Base-by-base conservation (phyloP, 2,797 vertebrate species). In the Hemibagrus guttatus region DNA sequence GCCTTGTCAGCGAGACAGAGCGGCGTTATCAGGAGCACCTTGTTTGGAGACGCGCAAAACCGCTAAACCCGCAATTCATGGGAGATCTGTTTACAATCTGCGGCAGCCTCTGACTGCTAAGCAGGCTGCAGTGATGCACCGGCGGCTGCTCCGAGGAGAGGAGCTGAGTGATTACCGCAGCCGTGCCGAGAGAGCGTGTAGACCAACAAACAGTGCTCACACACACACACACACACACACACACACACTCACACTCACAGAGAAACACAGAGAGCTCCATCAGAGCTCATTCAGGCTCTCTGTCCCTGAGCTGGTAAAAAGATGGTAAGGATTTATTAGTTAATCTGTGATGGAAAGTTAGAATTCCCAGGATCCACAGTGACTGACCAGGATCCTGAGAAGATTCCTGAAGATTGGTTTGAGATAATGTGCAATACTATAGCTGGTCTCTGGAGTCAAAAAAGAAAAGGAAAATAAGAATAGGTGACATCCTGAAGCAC, bases 71-170 rank as follows among this genome's bases (percentile, higher is more conserved):
- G 93, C 94, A 95, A 95, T 95, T 96, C 95, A 95, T 95, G 92
- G 92, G 95, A 96, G 95, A 96, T 96, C 95, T 96, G 95, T 96
- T 96, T 96, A 96, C 95, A 96, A 96, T 95, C 95, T 95, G 93
- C 93, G 89, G 92, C 89, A 94, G 94, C 94, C 94, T 93, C 95
- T 95, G 95, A 95, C 95, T 95, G 95, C 95, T 95, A 95, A 96
- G 95, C 94, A 95, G 95, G 93, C 92, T 93, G 93, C 91, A 91
- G 88, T 90, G 93, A 93, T 93, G 92, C 94, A 94, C 94, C 92
- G 94, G 93, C 93, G 94, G 93, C 93, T 91, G 93, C 94, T 94
- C 93, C 35, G 91, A 95, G 93, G 94, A 94, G 94, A 94, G 93
- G 93, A 95, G 93, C 94, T 93, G 93, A 95, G 93, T 93, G 95